Base-by-base conservation (phyloP, 1,140 invertebrate genomes). In the Palaemon carinicauda region DNA sequence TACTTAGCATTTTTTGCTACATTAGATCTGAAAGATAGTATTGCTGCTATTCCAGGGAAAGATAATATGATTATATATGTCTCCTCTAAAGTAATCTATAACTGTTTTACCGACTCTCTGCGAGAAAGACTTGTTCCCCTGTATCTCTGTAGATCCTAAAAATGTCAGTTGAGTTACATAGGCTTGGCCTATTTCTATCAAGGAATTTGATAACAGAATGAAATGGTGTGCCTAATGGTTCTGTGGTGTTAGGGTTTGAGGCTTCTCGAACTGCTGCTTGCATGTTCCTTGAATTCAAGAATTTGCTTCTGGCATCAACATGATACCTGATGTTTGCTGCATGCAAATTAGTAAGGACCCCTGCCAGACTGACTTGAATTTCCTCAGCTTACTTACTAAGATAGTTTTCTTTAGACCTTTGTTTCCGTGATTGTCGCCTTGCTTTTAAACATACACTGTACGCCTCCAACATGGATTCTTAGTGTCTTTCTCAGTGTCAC, bases 271-370 rank as follows among this genome's bases (percentile, higher is more conserved):
- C 51, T 54, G 41, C 51, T 27, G 77, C 77, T 29, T 51, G 33
- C 31, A 79, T 79, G 51, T 52, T 79, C 24, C 77, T 79, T 79
- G 77, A 53, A 79, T 19, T 53, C 50, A 54, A 51, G n/a, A 79
- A 79, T 51, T 52, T 79, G n/a, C 15, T 27, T 53, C 41, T 79
- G 17, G 50, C 52, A 53, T 79, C 51, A 79, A 79, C 77, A 51
- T 78, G 75, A 79, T 79, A 53, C 50, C 17, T 79, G 17, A 79
- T 54, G 77, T 79, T 21, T 54, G 77, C 77, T 79, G 50, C 77
- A 79, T 79, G 51, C 51, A 79, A 27, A 54, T 79, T 29, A 79
- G 77, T 54, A 29, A 51, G 77, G 56, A 79, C 77, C 51, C 15
- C 51, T 14, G 77, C 5, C n/a, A 79, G 50, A 53, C 51, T 15